Percentiles rank a stretch among this genome's conserved stretches.
These are phyloP conservation scores for Chelmon rostratus DNA, from an alignment of 2,797 vertebrate genomes.

Conservation along the genomic window DNA sequence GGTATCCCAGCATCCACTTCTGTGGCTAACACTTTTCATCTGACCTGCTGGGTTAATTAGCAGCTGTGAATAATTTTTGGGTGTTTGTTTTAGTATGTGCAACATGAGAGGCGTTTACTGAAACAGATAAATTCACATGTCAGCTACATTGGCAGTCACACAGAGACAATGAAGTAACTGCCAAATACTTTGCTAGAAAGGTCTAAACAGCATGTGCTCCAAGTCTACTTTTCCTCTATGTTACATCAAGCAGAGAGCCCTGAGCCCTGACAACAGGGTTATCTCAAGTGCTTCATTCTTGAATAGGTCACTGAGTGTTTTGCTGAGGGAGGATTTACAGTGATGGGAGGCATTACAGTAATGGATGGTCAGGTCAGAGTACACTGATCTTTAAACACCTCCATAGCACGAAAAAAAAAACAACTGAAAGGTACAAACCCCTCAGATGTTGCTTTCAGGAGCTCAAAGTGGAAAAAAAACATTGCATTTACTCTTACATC, in stretches of 20 bases:
- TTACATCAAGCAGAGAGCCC: constrained; percentile 18
- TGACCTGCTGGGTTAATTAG: constrained; percentile 61
- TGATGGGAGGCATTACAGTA: constrained; percentile 32
- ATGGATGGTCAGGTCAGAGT: constrained; percentile 37
- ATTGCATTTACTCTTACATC: neutral
- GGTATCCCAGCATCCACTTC: constrained; percentile 47
- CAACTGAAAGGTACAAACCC: constrained; percentile 1
- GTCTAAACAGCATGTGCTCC: constrained; percentile 32
- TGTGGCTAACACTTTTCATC: constrained; percentile 43
- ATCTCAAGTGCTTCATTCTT: constrained; percentile 29
- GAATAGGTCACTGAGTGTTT: constrained; percentile 27
- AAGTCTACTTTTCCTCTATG: constrained; percentile 7
- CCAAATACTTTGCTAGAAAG: constrained; percentile 17
- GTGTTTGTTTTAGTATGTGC: constrained; percentile 49
- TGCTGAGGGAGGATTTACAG: constrained; percentile 20
- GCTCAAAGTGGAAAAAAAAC: constrained; percentile 18
- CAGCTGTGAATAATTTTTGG: constrained; percentile 42
- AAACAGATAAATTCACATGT: constrained; percentile 46
- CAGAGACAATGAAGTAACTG: constrained; percentile 17
- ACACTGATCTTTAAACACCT: constrained; percentile 20
- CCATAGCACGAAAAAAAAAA: constrained; percentile 2
- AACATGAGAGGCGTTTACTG: constrained; percentile 40
- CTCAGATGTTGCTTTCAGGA: constrained; percentile 2
- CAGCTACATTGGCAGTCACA: constrained; percentile 28
- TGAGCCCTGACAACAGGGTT: constrained; percentile 22